A percentile compares a stretch with the other conserved stretches of the same genome.
These are phyloP conservation scores for Parotocinclus haroldoi DNA, from an alignment of 2,797 vertebrate genomes.

Conservation along the genomic window DNA sequence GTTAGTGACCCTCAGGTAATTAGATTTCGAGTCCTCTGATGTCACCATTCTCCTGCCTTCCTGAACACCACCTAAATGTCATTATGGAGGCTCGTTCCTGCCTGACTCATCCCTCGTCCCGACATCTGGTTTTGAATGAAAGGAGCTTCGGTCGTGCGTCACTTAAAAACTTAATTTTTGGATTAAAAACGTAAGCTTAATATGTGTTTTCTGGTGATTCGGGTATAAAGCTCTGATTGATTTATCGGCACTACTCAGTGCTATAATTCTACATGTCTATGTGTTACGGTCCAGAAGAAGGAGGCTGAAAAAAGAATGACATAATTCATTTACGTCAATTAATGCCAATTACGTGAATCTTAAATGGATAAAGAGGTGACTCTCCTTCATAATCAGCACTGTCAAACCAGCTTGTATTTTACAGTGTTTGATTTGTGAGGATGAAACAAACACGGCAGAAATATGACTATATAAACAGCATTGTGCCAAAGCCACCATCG, in stretches of 20 bases:
- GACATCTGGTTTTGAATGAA: constrained; percentile 76
- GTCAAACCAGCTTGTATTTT: too few relatives aligned
- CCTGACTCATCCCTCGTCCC: constrained; percentile 72
- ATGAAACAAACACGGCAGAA: too few relatives aligned
- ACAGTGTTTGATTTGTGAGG: too few relatives aligned
- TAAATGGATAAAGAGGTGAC: too few relatives aligned
- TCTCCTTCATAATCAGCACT: too few relatives aligned
- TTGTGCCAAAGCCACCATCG: too few relatives aligned
- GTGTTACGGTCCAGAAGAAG: constrained; percentile 14
- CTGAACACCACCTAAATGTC: background rate
- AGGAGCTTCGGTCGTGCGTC: constrained; percentile 58
- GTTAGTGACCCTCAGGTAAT: background rate
- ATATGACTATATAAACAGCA: too few relatives aligned
- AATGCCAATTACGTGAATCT: background rate
- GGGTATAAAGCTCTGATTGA: constrained; percentile 66
- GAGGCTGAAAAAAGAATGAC: constrained; percentile 42
- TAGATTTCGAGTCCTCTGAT: background rate
- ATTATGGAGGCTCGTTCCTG: constrained; percentile 31
- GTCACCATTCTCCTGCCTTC: too few relatives aligned
- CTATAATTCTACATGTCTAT: constrained; percentile 12
- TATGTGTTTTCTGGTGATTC: constrained; percentile 74
- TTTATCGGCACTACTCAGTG: constrained; percentile 58
- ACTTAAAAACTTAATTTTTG: constrained; percentile 72
- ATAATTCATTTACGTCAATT: background rate
- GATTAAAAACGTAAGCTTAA: constrained; percentile 72